Evolutionary conservation across 2,888 invertebrate species (phyloP), one percentile per base, ranked within the genome.

Genomic region (Opisthograptis luteolata): DNA sequence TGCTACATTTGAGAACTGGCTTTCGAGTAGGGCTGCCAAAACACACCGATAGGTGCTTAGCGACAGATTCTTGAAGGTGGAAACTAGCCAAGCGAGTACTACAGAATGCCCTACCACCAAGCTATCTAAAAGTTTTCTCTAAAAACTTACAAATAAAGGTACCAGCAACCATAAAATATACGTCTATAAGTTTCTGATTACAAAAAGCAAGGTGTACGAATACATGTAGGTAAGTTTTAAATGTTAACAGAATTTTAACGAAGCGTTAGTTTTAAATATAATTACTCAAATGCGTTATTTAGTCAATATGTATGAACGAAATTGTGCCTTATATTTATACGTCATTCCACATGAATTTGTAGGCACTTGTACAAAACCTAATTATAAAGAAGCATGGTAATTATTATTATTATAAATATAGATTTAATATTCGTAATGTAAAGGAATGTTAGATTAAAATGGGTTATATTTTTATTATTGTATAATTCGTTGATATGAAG

Each of bases 351-450:
- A 32, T 45, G 50, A 50, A 50, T 39, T 22, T 31, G 42, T 28
- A 36, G 50, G 50, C 50, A 51, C 50, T 45, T 51, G 50, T 51
- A 51, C 50, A 51, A 51, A 50, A 44, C 9, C 40, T 51, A 35
- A 45, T 37, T 46, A 22, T 46, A 39, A 27, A 30, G 10, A 40
- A 44, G 50, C 50, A 50, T 50, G 44, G 30, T 44, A 30, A 46
- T 47, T 28, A 34, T 28, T 32, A 32, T 37, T 36, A 27, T 37
- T 7, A 31, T 49, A 30, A 35, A 30, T 37, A 37, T 30, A 35
- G 25, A 9, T 44, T 31, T 35, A 28, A 6, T 37, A 36, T 20
- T 20, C 17, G 12, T 34, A 35, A 35, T 35, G 17, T 12, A 22
- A 20, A 42, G 20, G 30, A 12, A 40, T 37, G 13, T 10, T 31